Percentiles rank a stretch among this genome's conserved stretches.
phyloP scores from a whole-genome alignment of 2,888 invertebrate genomes.

The Protodeltote pygarga region DNA sequence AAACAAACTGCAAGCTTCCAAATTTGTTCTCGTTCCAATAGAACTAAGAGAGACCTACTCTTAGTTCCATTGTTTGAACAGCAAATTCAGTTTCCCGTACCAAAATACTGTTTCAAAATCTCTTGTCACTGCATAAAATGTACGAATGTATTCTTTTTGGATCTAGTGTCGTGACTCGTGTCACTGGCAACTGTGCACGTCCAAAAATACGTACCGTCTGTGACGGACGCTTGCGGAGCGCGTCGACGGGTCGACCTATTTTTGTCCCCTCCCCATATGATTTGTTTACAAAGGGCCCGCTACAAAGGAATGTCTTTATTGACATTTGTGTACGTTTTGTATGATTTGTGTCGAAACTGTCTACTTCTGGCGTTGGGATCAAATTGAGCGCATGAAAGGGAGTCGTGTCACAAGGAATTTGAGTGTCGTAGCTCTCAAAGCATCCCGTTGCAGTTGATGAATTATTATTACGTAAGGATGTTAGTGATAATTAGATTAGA shows the following conservation, averaged over 20 bases:
- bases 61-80: slow-evolving; percentile 9
- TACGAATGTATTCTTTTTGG: slow-evolving; percentile 36
- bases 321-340: slow-evolving; percentile 36
- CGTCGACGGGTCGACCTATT: slow-evolving; percentile 64
- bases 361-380: slow-evolving; percentile 20
- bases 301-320: slow-evolving; percentile 54
- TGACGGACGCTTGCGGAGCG: slow-evolving; percentile 47
- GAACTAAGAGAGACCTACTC: background rate
- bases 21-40: background rate
- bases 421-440: background rate
- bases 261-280: slow-evolving; percentile 50
- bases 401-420: slow-evolving; percentile 1
- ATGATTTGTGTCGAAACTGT: slow-evolving; percentile 34
- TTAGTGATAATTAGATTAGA: no score
- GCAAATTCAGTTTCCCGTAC: background rate
- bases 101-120: slow-evolving; percentile 11
- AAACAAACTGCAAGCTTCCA: background rate
- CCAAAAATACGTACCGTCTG: slow-evolving; percentile 63
- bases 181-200: slow-evolving; percentile 59
- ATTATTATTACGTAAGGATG: no score
- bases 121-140: slow-evolving; percentile 22
- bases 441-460: no score
- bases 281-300: slow-evolving; percentile 67
- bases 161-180: slow-evolving; percentile 49
- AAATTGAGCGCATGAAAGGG: slow-evolving; percentile 9